Conservation (phyloP, 2,797 vertebrate genomes). For the Chromis chromis region DNA sequence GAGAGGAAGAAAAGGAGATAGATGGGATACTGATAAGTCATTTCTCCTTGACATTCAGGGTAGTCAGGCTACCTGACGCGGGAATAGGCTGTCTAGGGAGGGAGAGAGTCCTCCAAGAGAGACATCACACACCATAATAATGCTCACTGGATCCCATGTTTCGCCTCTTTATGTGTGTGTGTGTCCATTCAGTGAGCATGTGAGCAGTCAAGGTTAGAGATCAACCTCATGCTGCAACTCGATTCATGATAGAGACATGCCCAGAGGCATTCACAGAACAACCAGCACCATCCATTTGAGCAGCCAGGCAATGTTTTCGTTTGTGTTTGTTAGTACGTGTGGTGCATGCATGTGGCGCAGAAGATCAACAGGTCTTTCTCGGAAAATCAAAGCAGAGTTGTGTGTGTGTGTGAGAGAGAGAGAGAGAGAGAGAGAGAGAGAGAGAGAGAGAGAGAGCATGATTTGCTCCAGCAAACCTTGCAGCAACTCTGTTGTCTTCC, state of each 20-base stretch:
- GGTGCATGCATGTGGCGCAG: conserved; percentile 4
- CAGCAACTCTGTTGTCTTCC: conserved; percentile 12
- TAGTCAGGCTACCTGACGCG: conserved; percentile 18
- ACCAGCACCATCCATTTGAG: conserved; percentile 29
- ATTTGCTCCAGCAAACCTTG: conserved; percentile 21
- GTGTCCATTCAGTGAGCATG: conserved; percentile 8
- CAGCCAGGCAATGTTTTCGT: conserved; percentile 24
- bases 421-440: no score
- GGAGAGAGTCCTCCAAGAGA: conserved; percentile 30
- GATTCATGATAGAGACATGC: conserved; percentile 30
- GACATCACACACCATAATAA: conserved; percentile 56
- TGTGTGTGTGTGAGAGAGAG: neutral
- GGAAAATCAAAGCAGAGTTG: neutral
- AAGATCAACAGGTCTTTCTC: conserved; percentile 26
- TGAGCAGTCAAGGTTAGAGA: conserved; percentile 36
- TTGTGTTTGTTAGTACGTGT: conserved; percentile 22
- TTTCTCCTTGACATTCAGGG: conserved; percentile 72
- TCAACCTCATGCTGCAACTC: conserved; percentile 18
- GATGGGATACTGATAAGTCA: conserved; percentile 63
- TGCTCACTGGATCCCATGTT: conserved; percentile 20
- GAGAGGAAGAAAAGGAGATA: conserved; percentile 36
- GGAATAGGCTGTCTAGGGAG: conserved; percentile 41
- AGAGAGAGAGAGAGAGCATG: no score
- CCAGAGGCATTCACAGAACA: conserved; percentile 38
- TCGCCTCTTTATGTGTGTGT: neutral